Percentiles rank a stretch among this genome's conserved stretches.
These are phyloP conservation scores for Timema podura DNA, from an alignment of 2,888 invertebrate genomes.

Conservation along the genomic window DNA sequence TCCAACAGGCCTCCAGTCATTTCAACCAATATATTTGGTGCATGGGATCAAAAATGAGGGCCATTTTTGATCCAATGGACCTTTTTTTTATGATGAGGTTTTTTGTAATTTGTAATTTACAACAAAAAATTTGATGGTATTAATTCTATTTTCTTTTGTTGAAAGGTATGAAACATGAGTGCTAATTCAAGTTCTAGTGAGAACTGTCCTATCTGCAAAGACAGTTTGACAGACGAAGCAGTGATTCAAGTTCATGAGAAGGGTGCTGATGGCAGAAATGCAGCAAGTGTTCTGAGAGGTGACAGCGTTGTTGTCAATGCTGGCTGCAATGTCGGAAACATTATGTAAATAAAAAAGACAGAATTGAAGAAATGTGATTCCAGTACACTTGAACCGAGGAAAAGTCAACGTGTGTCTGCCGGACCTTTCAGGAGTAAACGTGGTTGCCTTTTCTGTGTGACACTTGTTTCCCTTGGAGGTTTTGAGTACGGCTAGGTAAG, in stretches of 20 bases:
- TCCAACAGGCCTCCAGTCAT: too few relatives aligned
- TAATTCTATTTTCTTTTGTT: neutral
- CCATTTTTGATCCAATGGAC: neutral
- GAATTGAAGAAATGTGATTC: neutral
- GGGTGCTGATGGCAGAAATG: neutral
- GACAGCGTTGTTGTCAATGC: neutral
- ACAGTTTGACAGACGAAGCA: neutral
- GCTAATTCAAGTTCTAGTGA: neutral
- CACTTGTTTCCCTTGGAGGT: neutral
- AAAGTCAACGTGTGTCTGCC: neutral
- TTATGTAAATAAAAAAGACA: neutral
- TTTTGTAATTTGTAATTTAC: neutral
- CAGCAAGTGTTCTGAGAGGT: slow-evolving; percentile 1
- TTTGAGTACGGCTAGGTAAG: neutral
- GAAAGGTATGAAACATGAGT: slow-evolving; percentile 2
- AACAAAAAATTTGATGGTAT: neutral
- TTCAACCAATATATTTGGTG: neutral
- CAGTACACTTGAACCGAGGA: neutral
- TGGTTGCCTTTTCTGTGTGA: neutral
- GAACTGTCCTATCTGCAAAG: neutral
- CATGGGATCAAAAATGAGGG: neutral
- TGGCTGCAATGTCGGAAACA: neutral
- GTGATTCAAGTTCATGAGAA: neutral
- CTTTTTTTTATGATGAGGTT: neutral
- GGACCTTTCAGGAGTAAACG: neutral